These are phyloP conservation scores for Pollicipes pollicipes DNA, from an alignment of 1,140 invertebrate genomes.

Conservation along the genomic window DNA sequence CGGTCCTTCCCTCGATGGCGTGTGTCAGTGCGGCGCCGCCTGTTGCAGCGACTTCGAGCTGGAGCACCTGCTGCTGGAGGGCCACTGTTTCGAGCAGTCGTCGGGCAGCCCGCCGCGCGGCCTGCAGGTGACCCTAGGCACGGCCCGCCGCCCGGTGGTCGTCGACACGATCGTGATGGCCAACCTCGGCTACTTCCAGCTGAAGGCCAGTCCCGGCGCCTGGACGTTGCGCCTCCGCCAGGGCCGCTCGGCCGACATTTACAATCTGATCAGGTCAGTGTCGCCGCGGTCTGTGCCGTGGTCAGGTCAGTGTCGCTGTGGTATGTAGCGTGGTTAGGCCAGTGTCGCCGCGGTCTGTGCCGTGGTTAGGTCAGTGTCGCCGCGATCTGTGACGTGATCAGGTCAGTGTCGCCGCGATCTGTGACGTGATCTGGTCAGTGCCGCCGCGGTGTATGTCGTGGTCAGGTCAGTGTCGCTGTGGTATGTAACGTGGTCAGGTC, in stretches of 20 bases:
- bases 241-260: slow-evolving; percentile 85
- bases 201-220: slow-evolving; percentile 93
- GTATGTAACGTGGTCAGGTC: no score
- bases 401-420: no score
- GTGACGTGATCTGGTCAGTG: no score
- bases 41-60: slow-evolving; percentile 67
- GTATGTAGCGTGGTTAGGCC: neutral
- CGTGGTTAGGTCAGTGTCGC: no score
- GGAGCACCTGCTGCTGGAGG: slow-evolving; percentile 78
- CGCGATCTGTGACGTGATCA: no score
- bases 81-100: slow-evolving; percentile 87
- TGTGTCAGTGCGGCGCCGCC: no score
- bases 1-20: no score
- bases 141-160: slow-evolving; percentile 26
- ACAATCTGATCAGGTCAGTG: slow-evolving; percentile 37
- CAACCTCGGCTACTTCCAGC: slow-evolving; percentile 91
- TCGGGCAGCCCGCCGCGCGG: slow-evolving; percentile 86
- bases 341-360: neutral
- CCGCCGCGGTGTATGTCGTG: no score
- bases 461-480: no score
- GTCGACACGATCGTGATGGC: slow-evolving; percentile 99
- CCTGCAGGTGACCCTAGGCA: slow-evolving; percentile 85
- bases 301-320: no score
- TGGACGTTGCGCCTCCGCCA: slow-evolving; percentile 73
- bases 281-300: slow-evolving; percentile 23